Evolutionary conservation across 2,797 vertebrate genomes (phyloP), one percentile per base, ranked within the genome.

Genomic region (Podarcis lilfordi): DNA sequence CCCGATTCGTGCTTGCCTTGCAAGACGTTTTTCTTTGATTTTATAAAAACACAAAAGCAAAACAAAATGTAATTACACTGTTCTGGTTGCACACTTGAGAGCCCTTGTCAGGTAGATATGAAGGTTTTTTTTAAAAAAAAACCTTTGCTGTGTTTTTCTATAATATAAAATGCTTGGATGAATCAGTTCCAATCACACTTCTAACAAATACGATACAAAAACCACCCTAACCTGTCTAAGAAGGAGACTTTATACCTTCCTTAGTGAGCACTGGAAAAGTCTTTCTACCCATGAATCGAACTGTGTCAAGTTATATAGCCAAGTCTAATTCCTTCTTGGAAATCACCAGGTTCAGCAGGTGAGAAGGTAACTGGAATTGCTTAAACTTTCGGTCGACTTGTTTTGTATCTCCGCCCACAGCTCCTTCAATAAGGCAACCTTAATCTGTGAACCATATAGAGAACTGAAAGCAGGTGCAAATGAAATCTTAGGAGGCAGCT

Each of bases 1-100:
- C 98, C 98, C 61, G 96, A 97, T 96, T 98, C 98, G 64, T 95
- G 97, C 86, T 98, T 97, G 45, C 96, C 98, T 97, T 98, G 98
- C 91, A 98, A 97, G 89, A 98, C 98, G 93, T 98, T 98, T 95
- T 98, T 98, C 98, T 98, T 93, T 94, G 94, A 95, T 94, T 94
- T 94, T 88, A 92, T 90, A 84, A 76, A 89, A 90, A 91, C 89
- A 59, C 93, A 89, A 95, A 94, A 96, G 92, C 93, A 93, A 95
- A 96, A 95, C 94, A 93, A 88, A 95, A 90, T 86, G 35, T 86
- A 3, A 90, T 97, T 95, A 96, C 35, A 89, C 3, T 55, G 88
- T 59, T 92, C 69, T 50, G 8, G 27, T 45, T 29, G 9, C 84
- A 91, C 94, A 91, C 86, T 74, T 94, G 89, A 92, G 71, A 86